These are phyloP conservation scores for Callionymus lyra DNA, from an alignment of 2,113 vertebrate genomes.

Conservation along the genomic window DNA sequence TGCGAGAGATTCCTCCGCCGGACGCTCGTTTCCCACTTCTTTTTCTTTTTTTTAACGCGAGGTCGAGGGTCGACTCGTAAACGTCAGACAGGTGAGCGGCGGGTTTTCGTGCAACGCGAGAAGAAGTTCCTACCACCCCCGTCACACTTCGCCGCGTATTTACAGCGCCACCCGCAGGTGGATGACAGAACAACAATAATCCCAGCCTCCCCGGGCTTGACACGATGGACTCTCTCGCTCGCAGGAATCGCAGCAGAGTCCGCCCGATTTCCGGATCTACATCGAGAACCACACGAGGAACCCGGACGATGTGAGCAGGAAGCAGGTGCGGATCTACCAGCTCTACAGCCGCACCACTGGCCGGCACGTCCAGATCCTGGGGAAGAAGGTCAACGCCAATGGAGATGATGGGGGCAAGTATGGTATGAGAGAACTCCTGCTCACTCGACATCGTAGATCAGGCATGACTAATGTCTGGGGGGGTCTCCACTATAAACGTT, in stretches of 20 bases:
- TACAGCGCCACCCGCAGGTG: background rate
- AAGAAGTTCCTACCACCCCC: too few relatives aligned
- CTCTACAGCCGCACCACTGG: slow-evolving; percentile 73
- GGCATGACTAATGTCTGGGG: too few relatives aligned
- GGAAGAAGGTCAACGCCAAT: slow-evolving; percentile 72
- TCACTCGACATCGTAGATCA: slow-evolving; percentile 37
- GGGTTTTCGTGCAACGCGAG: slow-evolving; percentile 17
- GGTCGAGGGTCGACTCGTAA: slow-evolving; percentile 30
- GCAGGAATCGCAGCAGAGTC: slow-evolving; percentile 70
- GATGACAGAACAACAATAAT: too few relatives aligned
- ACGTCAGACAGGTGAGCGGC: slow-evolving; percentile 15
- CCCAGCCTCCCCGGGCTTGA: too few relatives aligned
- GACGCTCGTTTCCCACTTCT: slow-evolving; percentile 11
- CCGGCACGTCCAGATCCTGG: slow-evolving; percentile 72
- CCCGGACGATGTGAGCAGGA: slow-evolving; percentile 70
- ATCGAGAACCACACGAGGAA: slow-evolving; percentile 72
- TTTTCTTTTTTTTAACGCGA: slow-evolving; percentile 15
- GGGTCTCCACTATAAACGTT: too few relatives aligned
- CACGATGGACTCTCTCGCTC: background rate
- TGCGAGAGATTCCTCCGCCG: slow-evolving; percentile 52
- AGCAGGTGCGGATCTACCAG: slow-evolving; percentile 73
- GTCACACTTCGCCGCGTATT: slow-evolving; percentile 2
- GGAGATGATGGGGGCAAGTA: slow-evolving; percentile 78
- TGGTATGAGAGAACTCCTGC: slow-evolving; percentile 68
- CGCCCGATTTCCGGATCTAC: slow-evolving; percentile 69